Evolutionary conservation across 2,113 vertebrate species (phyloP), one percentile per base, ranked within the genome.

Genomic region (Boleophthalmus pectinirostris): DNA sequence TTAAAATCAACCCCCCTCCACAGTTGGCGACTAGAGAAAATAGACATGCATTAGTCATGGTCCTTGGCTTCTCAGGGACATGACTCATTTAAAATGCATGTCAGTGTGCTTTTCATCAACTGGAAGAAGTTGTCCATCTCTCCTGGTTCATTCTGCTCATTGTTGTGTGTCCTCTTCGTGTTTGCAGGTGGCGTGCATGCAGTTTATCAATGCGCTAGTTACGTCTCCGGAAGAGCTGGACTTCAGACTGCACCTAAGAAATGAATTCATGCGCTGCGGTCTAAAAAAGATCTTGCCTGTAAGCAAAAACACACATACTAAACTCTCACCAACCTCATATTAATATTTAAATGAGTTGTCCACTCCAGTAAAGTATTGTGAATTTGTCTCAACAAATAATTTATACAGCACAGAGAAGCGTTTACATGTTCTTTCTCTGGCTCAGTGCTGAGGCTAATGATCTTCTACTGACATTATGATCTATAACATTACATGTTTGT

Each of bases 201-300:
- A 99, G 91, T 95, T 99, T 85, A 99, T 99, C 93, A 99, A 99
- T 90, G 98, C 98, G 69, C 95, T 99, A 0, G 95, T 99, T 90
- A 99, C 97, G 38, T 98, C 96, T 90, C 97, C 97, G 80, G 98
- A 99, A 90, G 98, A 99, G 87, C 88, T 99, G 93, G 97, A 99
- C 94, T 95, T 98, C 87, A 95, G 98, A 86, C 95, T 99, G 84
- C 98, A 99, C 87, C 95, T 99, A 91, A 96, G 97, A 93, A 99
- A 98, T 94, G 97, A 99, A 94, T 99, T 99, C 94, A 96, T 97
- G 95, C 97, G 97, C 82, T 96, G 95, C 85, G 98, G 97, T 90
- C 94, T 99, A 88, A 97, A 95, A 93, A 95, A 97, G 83, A 95
- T 96, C 91, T 88, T 98, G 87, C 96, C 95, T 86, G 98, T 98